Evolutionary conservation across 2,888 invertebrate species (phyloP), one percentile per base, ranked within the genome.

Genomic region (Polydrusus tereticollis): DNA sequence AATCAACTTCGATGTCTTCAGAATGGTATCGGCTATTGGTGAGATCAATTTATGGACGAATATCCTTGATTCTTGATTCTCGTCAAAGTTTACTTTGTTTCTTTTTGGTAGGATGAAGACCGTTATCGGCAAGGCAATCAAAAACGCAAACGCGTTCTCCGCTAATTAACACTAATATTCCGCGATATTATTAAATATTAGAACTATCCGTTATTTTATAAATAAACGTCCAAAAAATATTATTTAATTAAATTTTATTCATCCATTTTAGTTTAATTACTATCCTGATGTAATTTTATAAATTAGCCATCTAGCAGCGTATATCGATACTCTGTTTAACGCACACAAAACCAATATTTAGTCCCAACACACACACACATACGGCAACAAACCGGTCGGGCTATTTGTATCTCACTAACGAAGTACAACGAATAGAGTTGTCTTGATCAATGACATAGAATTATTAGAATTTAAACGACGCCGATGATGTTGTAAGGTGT

Each of bases 261-360:
- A 33, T 47, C 47, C 29, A 45, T 45, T 33, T 45, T 29, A 26
- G 29, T 62, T 45, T 62, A 62, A 62, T 62, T 62, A 62, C 47
- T 62, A 62, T 43, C 45, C 29, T 20, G 26, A 62, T 62, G 67
- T 47, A 67, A 67, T 67, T 67, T 67, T 59, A 67, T 70, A 70
- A 70, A 70, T 64, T 64, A 64, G 64, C 58, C 47, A 50, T 63
- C 55, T 45, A 62, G 43, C 69, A 47, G 57, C 33, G 55, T 47
- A 63, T 63, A 70, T 70, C 64, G 64, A 70, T 70, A 70, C 50
- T 70, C 62, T 36, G 69, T 70, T 70, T 70, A 70, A 64, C 64
- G 69, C 69, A 70, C 69, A 70, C 69, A 70, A 70, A 70, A 70
- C 69, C 69, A 70, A 70, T 70, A 70, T 70, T 70, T 70, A 70